Evolutionary conservation across 2,113 vertebrate genomes (phyloP).

Genomic region (Anhinga anhinga): DNA sequence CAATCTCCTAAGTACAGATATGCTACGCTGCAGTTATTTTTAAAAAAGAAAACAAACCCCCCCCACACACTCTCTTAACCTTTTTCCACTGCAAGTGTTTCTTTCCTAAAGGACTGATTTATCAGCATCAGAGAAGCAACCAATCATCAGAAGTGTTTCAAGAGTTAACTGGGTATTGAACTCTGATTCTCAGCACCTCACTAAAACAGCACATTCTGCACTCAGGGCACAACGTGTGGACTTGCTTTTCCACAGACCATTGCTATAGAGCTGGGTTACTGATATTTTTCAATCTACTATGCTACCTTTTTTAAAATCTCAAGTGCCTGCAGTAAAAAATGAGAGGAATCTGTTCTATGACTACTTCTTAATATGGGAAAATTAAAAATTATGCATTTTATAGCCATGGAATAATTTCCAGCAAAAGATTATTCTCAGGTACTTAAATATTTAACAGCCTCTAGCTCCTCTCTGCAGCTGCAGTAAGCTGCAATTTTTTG

Average conservation of each 20-base stretch:
- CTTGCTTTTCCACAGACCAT: neutral
- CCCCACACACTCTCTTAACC: neutral
- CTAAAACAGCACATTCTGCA: neutral
- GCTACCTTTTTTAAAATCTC: neutral
- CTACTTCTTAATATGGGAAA: neutral
- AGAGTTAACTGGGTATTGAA: neutral
- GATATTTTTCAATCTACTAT: neutral
- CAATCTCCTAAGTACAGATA: neutral
- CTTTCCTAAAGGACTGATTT: neutral
- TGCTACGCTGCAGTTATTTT: neutral
- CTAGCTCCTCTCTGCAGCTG: neutral
- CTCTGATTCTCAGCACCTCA: neutral
- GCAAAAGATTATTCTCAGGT: neutral
- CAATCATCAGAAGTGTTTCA: neutral
- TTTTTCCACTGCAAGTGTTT: neutral
- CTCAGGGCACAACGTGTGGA: accelerated
- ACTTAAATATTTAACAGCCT: neutral
- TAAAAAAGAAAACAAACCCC: neutral
- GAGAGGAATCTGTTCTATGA: neutral
- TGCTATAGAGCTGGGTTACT: neutral
- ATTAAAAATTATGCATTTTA: neutral
- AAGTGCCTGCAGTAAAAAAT: neutral
- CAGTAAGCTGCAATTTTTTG: neutral
- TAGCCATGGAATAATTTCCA: neutral
- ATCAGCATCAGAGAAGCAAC: neutral